phyloP scores from a whole-genome alignment of 1,140 invertebrate genomes.

The Limonius californicus region DNA sequence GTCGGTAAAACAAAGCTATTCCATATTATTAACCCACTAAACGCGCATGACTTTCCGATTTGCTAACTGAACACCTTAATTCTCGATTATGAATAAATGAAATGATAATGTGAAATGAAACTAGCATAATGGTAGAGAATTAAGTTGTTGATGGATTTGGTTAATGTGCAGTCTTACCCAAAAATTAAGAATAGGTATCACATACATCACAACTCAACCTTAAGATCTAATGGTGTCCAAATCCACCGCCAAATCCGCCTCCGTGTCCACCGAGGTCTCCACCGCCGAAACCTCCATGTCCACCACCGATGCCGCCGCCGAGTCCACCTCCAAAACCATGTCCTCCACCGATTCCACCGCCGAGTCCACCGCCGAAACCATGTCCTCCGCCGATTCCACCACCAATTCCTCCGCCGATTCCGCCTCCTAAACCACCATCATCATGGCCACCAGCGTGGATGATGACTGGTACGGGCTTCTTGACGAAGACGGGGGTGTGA shows the following conservation, averaged over 20 bases:
- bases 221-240: neutral
- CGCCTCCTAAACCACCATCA: neutral
- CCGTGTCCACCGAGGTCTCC: neutral
- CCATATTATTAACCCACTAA: too few species aligned
- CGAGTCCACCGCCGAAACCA: too few species aligned
- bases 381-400: neutral
- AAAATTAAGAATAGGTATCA: too few species aligned
- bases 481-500: slow-evolving; percentile 17
- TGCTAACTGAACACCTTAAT: too few species aligned
- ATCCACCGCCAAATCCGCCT: neutral
- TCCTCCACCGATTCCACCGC: neutral
- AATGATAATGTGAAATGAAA: neutral
- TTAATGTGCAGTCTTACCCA: too few species aligned
- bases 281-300: neutral
- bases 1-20: too few species aligned
- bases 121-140: too few species aligned
- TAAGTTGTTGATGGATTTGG: too few species aligned
- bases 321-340: too few species aligned
- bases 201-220: too few species aligned
- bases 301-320: neutral
- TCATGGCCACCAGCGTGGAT: slow-evolving; percentile 8
- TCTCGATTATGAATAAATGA: neutral
- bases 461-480: slow-evolving; percentile 20
- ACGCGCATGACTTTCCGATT: too few species aligned
- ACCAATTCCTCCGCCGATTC: neutral